Evolutionary conservation across 2,797 vertebrate genomes (phyloP), one percentile per base, ranked within the genome.

Genomic region (Hyperoplus lanceolatus): DNA sequence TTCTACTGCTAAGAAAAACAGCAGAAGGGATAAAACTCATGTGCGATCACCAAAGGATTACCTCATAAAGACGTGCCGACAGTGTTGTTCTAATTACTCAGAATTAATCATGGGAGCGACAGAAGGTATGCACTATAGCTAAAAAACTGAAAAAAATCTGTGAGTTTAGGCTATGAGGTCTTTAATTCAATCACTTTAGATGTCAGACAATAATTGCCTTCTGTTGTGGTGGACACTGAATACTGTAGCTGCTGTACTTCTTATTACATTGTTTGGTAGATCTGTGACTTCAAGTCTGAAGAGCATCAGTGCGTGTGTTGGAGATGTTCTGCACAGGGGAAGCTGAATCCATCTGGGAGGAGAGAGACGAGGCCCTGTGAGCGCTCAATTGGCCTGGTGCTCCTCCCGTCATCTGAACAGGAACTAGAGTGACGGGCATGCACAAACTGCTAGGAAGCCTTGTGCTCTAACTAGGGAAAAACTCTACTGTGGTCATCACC

Each of bases 271-370:
- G 45, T 43, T 42, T 50, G 12, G 42, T 46, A 13, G 12, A 6
- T 15, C 42, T 16, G 10, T 60, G 39, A 11, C 36, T 38, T 38
- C 10, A 14, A 46, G 53, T 1, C 29, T 70, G 38, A 10, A 7
- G 9, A 48, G 41, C 13, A 0, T 95, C 85, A 95, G 29, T 95
- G 96, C 43, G 92, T 77, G 76, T 94, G 96, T 86, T 94, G 46
- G 97, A 91, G 81, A 97, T 94, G 86, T 86, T 96, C 86, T 96
- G 96, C 51, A 96, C 96, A 69, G 96, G 39, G 2, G 96, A 74
- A 80, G 95, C 79, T 2, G 96, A 90, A 79, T 99, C 98, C 14
- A 99, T 69, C 51, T 90, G 92, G 5, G 90, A 75, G 8, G 94
- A 77, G 21, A 21, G 21, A 21, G 21, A 21, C 21, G 2, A 21